Conservation (phyloP, 2,888 invertebrate genomes). For the Julus scandinavius region DNA sequence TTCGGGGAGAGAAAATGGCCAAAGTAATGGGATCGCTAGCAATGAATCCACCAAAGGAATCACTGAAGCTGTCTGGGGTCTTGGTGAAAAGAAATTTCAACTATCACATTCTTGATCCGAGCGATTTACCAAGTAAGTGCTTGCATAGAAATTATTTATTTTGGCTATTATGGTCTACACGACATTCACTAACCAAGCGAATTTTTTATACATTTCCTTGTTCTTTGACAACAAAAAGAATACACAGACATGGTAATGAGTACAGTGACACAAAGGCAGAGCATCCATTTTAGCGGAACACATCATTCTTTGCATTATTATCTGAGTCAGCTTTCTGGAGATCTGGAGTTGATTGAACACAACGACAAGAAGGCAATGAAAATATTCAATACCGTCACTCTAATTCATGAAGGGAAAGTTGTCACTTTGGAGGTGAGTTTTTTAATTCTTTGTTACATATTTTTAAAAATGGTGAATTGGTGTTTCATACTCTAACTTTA, state of each 20-base stretch:
- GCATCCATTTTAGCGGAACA: slow-evolving; percentile 85
- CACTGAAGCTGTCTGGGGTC: slow-evolving; percentile 86
- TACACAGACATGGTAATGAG: slow-evolving; percentile 97
- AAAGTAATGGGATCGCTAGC: slow-evolving; percentile 96
- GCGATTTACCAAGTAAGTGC: slow-evolving; percentile 84
- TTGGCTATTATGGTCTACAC: not conserved
- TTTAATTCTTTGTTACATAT: not conserved
- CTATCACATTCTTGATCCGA: slow-evolving; percentile 92
- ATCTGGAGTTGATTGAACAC: slow-evolving; percentile 76
- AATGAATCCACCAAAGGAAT: slow-evolving; percentile 80
- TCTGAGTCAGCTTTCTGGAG: slow-evolving; percentile 64
- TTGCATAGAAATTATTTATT: not conserved
- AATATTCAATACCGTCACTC: slow-evolving; percentile 85
- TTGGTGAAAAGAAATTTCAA: slow-evolving; percentile 97
- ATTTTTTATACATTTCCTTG: slow-evolving; percentile 6
- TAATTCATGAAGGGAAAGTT: slow-evolving; percentile 82
- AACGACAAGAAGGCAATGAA: slow-evolving; percentile 74
- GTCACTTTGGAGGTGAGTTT: slow-evolving; percentile 80
- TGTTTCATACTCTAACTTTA: not conserved
- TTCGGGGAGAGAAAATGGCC: slow-evolving; percentile 97
- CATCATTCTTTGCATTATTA: slow-evolving; percentile 68
- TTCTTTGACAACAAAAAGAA: slow-evolving; percentile 71
- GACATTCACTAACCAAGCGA: not conserved
- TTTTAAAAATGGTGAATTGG: not conserved
- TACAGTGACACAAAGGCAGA: slow-evolving; percentile 90